Evolutionary conservation across 1,140 invertebrate genomes (phyloP), one percentile per base, ranked within the genome.

Genomic region (Zophobas morio): DNA sequence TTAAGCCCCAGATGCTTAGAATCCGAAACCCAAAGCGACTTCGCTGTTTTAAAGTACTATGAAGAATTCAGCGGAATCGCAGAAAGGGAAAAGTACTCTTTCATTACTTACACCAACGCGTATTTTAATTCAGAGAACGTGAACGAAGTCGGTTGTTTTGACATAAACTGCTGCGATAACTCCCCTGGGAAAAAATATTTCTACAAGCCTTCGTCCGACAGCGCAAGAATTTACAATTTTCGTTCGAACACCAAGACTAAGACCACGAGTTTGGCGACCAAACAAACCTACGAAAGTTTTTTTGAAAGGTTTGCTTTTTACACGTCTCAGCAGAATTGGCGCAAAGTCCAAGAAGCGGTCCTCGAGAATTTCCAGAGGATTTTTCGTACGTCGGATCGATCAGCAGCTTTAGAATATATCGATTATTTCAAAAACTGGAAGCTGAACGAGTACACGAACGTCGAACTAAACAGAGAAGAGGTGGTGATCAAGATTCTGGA

Each of bases 211-310:
- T 20, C 3, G 49, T 2, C n/a, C 0, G 8, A 46, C 6, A 20
- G 0, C 20, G 49, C 49, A 51, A 51, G n/a, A 51, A 51, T 51
- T 51, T 51, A 51, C n/a, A 51, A 51, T 51, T 51, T 51, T 51
- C 0, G 49, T 51, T 5, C 20, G n/a, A 51, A 51, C 20, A 20
- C 6, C 2, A 20, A 4, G 3, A 51, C 49, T 51, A 20, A 4
- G 20, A 2, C 6, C 2, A 0, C 49, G 2, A 20, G 20, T 20
- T 6, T 51, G 49, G 49, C 49, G n/a, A 51, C 49, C n/a, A 51
- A 20, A 20, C 6, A 51, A 51, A 20, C 20, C n/a, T 51, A 0
- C 0, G n/a, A 6, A 0, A 51, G 49, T 51, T 51, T 51, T 20
- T 51, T 51, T 20, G 20, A 20, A 6, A 51, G n/a, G n/a, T 20